Evolutionary conservation across 2,113 vertebrate genomes (phyloP), one percentile per base, ranked within the genome.

Genomic region (Myodes glareolus): DNA sequence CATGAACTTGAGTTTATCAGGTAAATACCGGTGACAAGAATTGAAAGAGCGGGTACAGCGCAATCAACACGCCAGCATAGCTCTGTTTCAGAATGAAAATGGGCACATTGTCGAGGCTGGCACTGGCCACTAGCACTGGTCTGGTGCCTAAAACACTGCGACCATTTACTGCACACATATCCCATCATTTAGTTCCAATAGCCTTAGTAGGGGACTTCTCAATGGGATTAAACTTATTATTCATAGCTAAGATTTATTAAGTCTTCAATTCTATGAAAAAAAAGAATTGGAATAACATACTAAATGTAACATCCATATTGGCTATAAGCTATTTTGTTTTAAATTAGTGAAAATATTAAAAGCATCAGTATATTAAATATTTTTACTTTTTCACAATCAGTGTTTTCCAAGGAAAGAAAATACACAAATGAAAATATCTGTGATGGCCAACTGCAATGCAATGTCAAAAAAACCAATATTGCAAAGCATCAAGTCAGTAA

Each of bases 271-370:
- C 85, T 67, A 78, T 16, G 52, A 52, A 76, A 88, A 80, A 89
- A 81, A 90, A 81, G 6, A 72, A 72, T 25, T 84, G 58, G 68
- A 45, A 88, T 93, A 91, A 90, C 36, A 33, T 68, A 70, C 58
- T 90, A 17, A 31, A 67, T 76, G 94, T 81, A 86, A 82, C 9
- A 12, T 80, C 31, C 39, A 92, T 93, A 94, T 8, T 87, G n/a
- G 80, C 25, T 78, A 27, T 58, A 52, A 80, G n/a, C 52, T 86
- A 17, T 63, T 63, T 58, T 47, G n/a, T 50, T 93, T 94, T 45
- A 31, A 90, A 36, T 47, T 19, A 31, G 39, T 90, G 55, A 78
- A 96, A 95, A 86, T 36, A 88, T n/a, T 94, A 92, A 91, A 96
- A 90, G 10, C 21, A 90, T 29, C 29, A 68, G 42, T 91, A 92